Base-by-base conservation (phyloP, 2,113 vertebrate species). In the Melospiza georgiana region DNA sequence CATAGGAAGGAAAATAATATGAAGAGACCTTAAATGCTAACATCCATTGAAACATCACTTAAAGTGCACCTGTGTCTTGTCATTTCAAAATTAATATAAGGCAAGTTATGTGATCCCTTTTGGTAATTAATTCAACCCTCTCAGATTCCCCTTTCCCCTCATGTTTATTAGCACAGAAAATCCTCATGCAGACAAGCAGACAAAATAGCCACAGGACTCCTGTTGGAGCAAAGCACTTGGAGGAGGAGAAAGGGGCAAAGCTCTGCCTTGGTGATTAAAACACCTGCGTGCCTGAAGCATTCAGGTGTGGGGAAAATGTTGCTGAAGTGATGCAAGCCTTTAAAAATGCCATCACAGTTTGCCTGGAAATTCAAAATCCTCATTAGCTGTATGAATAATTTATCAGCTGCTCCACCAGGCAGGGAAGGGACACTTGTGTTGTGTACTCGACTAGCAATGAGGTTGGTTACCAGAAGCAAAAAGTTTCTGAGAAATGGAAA, bases 271-370 rank as follows among this genome's bases (percentile, higher is more conserved):
- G 87, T 94, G 92, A 95, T 89, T 89, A 88, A 87, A 94, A 95
- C 97, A 98, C 96, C 98, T 98, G 98, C 95, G 79, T 92, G 97
- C 98, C 97, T 96, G 89, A 90, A 98, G 98, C 90, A 0, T 89
- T 93, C 98, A 98, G 98, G 97, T 98, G 98, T 96, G 80, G 76
- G 83, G 95, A 65, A 96, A 94, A 96, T 35, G 49, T 75, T 92
- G 78, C 51, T 9, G 61, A 92, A 96, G 89, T 92, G 76, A 89
- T 74, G 94, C 87, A 96, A 84, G 25, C 84, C 55, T 93, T 95
- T 86, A 96, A 97, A 95, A 96, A 96, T 95, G 85, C 93, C 90
- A 81, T 43, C 80, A 33, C 18, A 75, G 62, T 94, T 82, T 94
- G 90, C 73, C 73, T 93, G 89, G 96, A 98, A 95, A 97, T 87